These are phyloP conservation scores for human DNA, from an alignment of 2,113 vertebrate species.

Conservation along the genomic window DNA sequence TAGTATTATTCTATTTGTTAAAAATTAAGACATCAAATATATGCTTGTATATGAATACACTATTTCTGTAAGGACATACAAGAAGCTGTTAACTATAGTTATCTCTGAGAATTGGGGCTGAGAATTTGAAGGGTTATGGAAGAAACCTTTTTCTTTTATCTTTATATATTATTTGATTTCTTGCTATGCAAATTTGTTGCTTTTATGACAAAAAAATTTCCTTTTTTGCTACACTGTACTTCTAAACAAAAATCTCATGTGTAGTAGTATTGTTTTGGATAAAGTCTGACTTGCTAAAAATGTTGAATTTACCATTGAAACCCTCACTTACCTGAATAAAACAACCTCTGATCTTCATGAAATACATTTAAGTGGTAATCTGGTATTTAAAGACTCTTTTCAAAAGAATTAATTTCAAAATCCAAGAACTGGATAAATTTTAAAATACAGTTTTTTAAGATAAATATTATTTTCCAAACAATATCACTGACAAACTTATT, in stretches of 20 bases:
- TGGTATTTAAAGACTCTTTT: neutral
- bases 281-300: neutral
- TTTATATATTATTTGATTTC: neutral
- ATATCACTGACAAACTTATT: neutral
- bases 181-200: neutral
- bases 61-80: neutral
- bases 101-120: neutral
- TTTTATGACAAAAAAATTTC: neutral
- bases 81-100: neutral
- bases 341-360: neutral
- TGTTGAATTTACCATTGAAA: neutral
- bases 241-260: neutral
- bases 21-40: neutral
- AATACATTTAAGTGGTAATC: neutral
- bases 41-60: neutral
- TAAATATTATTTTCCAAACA: neutral
- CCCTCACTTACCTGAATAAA: neutral
- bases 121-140: neutral
- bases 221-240: neutral
- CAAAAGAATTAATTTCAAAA: conserved; percentile 29
- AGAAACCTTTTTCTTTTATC: neutral
- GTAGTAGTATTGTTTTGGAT: neutral
- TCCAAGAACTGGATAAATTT: neutral
- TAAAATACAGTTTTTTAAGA: neutral
- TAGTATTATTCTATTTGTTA: neutral